These are phyloP conservation scores for Linurgus olivaceus DNA, from an alignment of 2,797 vertebrate genomes.

Conservation along the genomic window DNA sequence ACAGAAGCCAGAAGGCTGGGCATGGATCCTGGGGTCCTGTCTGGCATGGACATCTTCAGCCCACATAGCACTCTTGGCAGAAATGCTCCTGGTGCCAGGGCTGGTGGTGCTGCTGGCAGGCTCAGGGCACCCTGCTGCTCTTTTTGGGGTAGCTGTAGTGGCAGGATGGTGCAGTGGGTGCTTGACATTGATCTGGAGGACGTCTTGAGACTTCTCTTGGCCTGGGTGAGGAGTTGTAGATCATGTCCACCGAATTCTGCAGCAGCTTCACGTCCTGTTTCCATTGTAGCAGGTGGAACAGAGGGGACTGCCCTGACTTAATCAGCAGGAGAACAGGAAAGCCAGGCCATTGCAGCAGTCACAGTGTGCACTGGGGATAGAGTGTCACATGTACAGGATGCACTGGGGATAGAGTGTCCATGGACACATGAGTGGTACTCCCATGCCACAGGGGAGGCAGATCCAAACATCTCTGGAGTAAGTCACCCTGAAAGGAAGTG, in stretches of 20 bases:
- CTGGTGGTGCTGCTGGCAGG: not conserved
- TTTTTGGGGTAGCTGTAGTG: not conserved
- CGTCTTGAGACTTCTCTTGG: not conserved
- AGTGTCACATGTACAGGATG: fast-evolving
- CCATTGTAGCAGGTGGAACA: not conserved
- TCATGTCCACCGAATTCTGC: not conserved
- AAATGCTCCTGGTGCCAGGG: not conserved
- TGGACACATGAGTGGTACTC: not conserved
- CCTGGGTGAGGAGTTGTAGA: fast-evolving
- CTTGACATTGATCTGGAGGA: not conserved
- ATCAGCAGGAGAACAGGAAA: not conserved
- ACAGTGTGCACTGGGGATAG: fast-evolving
- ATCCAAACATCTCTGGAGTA: not conserved
- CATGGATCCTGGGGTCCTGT: not conserved
- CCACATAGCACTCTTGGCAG: not conserved
- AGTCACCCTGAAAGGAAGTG: not conserved
- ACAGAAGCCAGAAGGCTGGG: not conserved
- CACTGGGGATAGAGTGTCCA: fast-evolving
- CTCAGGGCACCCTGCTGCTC: not conserved
- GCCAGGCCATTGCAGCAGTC: not conserved
- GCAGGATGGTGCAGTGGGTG: not conserved
- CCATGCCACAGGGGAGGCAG: not conserved
- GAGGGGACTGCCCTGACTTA: not conserved
- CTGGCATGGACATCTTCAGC: not conserved
- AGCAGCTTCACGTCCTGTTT: not conserved